Base-by-base conservation (phyloP, 2,113 vertebrate genomes). In the Herpetotheres cachinnans region DNA sequence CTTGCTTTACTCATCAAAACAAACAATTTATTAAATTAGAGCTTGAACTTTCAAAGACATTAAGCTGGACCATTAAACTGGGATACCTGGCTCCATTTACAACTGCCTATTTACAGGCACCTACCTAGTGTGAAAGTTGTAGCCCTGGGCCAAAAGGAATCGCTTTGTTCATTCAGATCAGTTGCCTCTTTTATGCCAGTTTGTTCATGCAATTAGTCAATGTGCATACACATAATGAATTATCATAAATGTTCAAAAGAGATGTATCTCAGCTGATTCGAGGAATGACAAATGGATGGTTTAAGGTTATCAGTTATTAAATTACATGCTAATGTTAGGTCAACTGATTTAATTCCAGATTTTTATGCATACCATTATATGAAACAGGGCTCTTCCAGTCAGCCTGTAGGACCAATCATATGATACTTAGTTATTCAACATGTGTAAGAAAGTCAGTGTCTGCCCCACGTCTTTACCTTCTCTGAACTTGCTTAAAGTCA, bases 401-500 rank as follows among this genome's bases (percentile, higher is more conserved):
- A 79, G 38, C 27, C 71, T 50, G 32, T 34, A 88, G 27, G 54
- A 86, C 18, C 38, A 77, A 66, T 30, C 69, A 49, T 30, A 46
- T 3, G 9, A 54, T 29, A 86, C 65, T 82, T 81, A 81, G 71
- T 38, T 71, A 95, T 27, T 74, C 32, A 74, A 74, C 11, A 9
- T 32, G 29, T 19, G 14, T 74, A 58, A 93, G 67, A 49, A 97
- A 91, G 34, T 69, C 85, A 78, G 38, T 80, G 26, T 70, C 67
- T 86, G 69, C 13, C 88, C 44, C 59, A 59, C 21, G 66, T 56
- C 69, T 95, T 89, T 89, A 95, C 90, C 96, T 96, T 89, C 86
- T 61, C 95, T 97, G 97, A 97, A 97, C 95, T 97, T 89, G 66
- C 76, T 82, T 91, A 82, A 96, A 97, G 93, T 83, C 95, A 93